Evolutionary conservation across 2,888 invertebrate species (phyloP).

Genomic region (Polylopha cassiicola): DNA sequence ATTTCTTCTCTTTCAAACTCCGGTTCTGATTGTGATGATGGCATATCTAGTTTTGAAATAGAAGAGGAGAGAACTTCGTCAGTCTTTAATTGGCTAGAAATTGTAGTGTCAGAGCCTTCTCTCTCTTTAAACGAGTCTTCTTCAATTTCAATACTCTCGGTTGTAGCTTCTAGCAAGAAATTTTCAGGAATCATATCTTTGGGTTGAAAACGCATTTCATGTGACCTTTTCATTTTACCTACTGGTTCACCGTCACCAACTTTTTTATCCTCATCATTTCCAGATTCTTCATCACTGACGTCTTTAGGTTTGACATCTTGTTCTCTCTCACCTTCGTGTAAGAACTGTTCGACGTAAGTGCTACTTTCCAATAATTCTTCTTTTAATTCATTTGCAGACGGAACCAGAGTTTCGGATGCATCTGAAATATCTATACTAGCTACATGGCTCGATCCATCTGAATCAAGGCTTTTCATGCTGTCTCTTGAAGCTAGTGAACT

Average conservation of each 20-base stretch:
- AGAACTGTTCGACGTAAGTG: conserved; percentile 75
- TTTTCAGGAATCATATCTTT: conserved; percentile 72
- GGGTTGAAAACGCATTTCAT: conserved; percentile 92
- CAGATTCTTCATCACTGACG: conserved; percentile 72
- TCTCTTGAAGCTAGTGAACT: conserved; percentile 93
- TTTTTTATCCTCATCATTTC: conserved; percentile 75
- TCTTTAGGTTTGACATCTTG: conserved; percentile 59
- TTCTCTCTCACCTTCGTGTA: conserved; percentile 62
- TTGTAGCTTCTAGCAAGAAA: conserved; percentile 56
- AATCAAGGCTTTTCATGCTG: conserved; percentile 93
- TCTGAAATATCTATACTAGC: conserved; percentile 95
- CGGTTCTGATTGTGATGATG: conserved; percentile 52
- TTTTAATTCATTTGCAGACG: conserved; percentile 89
- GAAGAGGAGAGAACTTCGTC: conserved; percentile 66
- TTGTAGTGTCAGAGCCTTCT: conserved; percentile 64
- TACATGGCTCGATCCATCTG: conserved; percentile 91
- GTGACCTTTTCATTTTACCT: conserved; percentile 91
- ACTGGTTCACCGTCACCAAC: conserved; percentile 73
- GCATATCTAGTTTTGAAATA: conserved; percentile 64
- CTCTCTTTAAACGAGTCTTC: conserved; percentile 63
- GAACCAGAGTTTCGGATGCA: conserved; percentile 93
- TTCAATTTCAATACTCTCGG: conserved; percentile 64
- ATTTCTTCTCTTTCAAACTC: conserved; percentile 48
- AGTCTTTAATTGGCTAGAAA: conserved; percentile 67
- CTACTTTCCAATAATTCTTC: conserved; percentile 82